Percentiles rank a stretch among this genome's conserved stretches.
Conservation (phyloP, 2,113 vertebrate genomes). For the Carassius auratus region DNA sequence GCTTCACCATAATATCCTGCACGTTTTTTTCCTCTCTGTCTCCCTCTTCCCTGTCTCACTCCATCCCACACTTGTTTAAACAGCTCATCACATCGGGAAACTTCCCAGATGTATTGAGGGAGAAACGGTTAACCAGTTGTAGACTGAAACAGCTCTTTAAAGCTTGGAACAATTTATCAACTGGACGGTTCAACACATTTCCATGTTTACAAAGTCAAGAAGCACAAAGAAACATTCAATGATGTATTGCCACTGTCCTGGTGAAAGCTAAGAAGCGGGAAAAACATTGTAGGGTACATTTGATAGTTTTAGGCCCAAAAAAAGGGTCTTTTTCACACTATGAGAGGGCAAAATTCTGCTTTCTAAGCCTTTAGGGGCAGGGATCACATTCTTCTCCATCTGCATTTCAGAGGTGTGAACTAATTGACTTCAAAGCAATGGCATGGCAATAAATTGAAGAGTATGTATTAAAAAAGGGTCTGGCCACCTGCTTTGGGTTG, state of each 20-base stretch:
- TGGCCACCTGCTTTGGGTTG: conserved; percentile 58
- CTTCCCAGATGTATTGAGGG: conserved; percentile 23
- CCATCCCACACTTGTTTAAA: conserved; percentile 44
- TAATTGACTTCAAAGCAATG: conserved; percentile 61
- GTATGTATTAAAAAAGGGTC: conserved; percentile 49
- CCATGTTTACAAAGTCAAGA: conserved; percentile 18
- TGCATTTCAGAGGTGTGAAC: conserved; percentile 62
- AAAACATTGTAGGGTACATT: neutral
- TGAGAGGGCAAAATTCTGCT: conserved; percentile 48
- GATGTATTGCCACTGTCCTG: neutral
- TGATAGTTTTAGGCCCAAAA: neutral
- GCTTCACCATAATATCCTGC: conserved; percentile 60
- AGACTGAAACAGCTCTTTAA: conserved; percentile 26
- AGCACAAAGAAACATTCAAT: conserved; percentile 20
- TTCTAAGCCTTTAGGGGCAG: conserved; percentile 33
- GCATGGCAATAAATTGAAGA: conserved; percentile 64
- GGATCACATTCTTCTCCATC: conserved; percentile 54
- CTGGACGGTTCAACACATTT: conserved; percentile 2
- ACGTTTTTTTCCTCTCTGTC: conserved; percentile 38
- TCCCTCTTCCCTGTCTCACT: conserved; percentile 48
- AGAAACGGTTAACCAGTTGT: conserved; percentile 25
- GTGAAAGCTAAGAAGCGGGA: neutral
- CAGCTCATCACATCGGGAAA: conserved; percentile 46
- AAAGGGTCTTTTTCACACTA: conserved; percentile 48
- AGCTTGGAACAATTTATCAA: neutral